A percentile compares a stretch with the other conserved stretches of the same genome.
phyloP scores from a whole-genome alignment of 2,113 vertebrate species.

The Puntigrus tetrazona region DNA sequence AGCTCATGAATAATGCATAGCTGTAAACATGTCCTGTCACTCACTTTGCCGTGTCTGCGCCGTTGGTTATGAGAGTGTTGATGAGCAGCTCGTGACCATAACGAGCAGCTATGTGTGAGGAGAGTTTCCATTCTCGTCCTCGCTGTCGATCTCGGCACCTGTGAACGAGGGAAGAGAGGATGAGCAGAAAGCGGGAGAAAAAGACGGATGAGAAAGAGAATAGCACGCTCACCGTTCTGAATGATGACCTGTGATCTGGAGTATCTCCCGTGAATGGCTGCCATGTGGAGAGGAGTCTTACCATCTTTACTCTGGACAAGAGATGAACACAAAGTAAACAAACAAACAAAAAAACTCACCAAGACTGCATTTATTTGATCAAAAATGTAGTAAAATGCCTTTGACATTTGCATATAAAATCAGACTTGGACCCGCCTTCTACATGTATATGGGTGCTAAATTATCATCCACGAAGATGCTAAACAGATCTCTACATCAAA shows the following conservation, averaged over 20 bases:
- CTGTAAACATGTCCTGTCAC: constrained; percentile 55
- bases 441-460: no score
- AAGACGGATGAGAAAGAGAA: neutral
- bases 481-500: no score
- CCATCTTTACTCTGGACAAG: constrained; percentile 92
- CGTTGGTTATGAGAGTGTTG: constrained; percentile 95
- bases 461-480: no score
- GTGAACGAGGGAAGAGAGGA: neutral
- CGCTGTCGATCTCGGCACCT: constrained; percentile 98
- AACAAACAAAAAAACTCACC: no score
- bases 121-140: constrained; percentile 97
- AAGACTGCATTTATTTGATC: no score
- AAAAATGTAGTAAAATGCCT: no score
- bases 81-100: constrained; percentile 98
- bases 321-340: no score
- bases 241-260: constrained; percentile 98
- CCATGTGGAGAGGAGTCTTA: constrained; percentile 98
- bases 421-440: no score
- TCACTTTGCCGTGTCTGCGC: constrained; percentile 96
- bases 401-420: no score
- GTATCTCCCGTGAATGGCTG: constrained; percentile 96
- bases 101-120: constrained; percentile 97
- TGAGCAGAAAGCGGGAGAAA: neutral
- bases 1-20: neutral
- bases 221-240: constrained; percentile 85